Percentiles rank a stretch among this genome's conserved stretches.
Conservation (phyloP, 2,888 invertebrate genomes). For the Aphidius colemani region DNA sequence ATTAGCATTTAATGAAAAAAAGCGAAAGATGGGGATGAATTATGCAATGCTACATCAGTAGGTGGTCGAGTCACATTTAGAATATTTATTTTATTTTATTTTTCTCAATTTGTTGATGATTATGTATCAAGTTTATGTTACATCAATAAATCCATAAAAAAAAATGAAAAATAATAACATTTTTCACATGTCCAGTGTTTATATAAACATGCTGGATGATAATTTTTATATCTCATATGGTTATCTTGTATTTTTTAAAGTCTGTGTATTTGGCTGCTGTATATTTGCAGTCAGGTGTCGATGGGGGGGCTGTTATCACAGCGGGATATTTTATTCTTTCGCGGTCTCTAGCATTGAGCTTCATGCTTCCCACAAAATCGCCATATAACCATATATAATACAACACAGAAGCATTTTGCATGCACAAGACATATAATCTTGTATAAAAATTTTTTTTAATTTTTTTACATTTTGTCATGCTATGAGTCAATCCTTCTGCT, state of each 20-base stretch:
- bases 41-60: constrained; percentile 36
- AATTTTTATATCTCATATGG: constrained; percentile 46
- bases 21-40: constrained; percentile 38
- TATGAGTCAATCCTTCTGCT: constrained; percentile 33
- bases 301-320: constrained; percentile 49
- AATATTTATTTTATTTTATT: constrained; percentile 1
- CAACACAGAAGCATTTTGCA: no score
- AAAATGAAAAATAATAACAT: background rate
- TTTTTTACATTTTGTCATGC: constrained; percentile 11
- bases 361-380: background rate
- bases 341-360: background rate
- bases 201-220: constrained; percentile 35
- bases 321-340: constrained; percentile 43
- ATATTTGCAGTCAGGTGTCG: constrained; percentile 45
- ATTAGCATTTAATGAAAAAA: constrained; percentile 45
- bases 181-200: background rate
- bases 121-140: no score
- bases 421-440: constrained; percentile 23
- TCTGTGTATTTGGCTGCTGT: constrained; percentile 41
- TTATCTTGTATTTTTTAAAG: constrained; percentile 6
- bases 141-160: constrained; percentile 14
- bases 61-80: constrained; percentile 28
- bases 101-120: no score
- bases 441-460: constrained; percentile 7
- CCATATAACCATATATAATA: no score